Evolutionary conservation across 2,888 invertebrate species (phyloP), one percentile per base, ranked within the genome.

Genomic region (Drosophila mayaguana): DNA sequence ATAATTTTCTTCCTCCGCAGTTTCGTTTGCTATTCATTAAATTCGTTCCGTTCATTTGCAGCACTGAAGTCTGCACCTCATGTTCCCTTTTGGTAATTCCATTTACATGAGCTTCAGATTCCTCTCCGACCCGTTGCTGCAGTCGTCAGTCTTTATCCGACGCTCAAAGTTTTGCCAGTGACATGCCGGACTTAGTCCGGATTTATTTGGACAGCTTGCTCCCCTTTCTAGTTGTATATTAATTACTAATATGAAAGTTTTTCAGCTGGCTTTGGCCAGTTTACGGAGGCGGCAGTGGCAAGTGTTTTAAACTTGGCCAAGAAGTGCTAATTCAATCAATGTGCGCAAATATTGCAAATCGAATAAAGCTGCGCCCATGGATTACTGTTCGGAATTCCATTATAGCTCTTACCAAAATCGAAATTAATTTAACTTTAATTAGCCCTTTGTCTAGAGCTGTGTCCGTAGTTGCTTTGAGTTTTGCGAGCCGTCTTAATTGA

Each of bases 281-380:
- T 18, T 18, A 25, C 11, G n/a, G 22, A 3, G 18, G 38, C 42
- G 64, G 50, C 20, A 34, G 40, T 40, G 69, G 69, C 70, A 72
- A 83, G 72, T 79, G 43, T 72, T 77, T 80, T 68, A 68, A 83
- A 81, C 81, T 84, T 81, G 70, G 60, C 77, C 68, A 82, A 73
- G 66, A 85, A 88, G 86, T 88, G 83, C 72, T 88, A 88, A 86
- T 78, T 86, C 81, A 88, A 86, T 88, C 77, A 83, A 74, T 83
- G 75, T 73, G 73, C 43, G 67, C 63, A 69, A 71, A 76, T 73
- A 69, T 67, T 60, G 55, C 22, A 55, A 56, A 32, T 45, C 3
- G 45, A 11, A 56, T 7, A 7, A 38, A 46, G 16, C 55, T 12
- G 42, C 18, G 3, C 50, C 7, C 32, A 2, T 18, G 32, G 50